Percentiles rank a stretch among this genome's conserved stretches.
Conservation (phyloP, 2,888 invertebrate genomes). For the Papilio demoleus region DNA sequence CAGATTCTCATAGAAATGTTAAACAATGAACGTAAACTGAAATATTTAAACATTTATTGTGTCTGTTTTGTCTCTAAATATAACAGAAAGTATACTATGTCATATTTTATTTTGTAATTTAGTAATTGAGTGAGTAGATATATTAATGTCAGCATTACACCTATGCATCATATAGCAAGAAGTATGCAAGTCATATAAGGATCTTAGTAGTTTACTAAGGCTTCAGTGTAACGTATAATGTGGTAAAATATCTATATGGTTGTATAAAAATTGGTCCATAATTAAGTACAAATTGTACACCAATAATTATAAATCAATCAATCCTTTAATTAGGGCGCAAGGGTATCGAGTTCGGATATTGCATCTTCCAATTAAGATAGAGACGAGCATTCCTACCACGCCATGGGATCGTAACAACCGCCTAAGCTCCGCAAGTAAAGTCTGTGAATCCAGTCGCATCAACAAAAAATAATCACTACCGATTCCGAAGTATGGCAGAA, state of each 20-base stretch:
- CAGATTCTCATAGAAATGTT: background rate
- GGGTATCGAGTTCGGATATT: slow-evolving; percentile 32
- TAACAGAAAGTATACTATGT: no score
- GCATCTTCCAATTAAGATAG: slow-evolving; percentile 64
- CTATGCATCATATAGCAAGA: background rate
- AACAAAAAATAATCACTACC: slow-evolving; percentile 81
- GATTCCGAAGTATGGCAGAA: slow-evolving; percentile 82
- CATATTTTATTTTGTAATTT: no score
- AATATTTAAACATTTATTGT: background rate
- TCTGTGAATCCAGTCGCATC: slow-evolving; percentile 77
- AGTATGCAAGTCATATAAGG: background rate
- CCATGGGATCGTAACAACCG: slow-evolving; percentile 49
- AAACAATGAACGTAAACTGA: background rate
- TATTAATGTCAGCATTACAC: no score
- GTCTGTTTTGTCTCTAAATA: no score
- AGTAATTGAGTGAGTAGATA: no score
- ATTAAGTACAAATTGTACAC: background rate
- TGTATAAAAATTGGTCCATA: background rate
- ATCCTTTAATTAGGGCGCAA: slow-evolving; percentile 18
- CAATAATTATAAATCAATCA: slow-evolving; percentile 15
- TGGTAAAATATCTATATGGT: background rate
- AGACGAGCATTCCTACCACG: slow-evolving; percentile 49
- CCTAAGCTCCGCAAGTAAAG: slow-evolving; percentile 71
- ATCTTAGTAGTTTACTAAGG: background rate
- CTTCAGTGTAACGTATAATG: background rate